Percentiles rank a stretch among this genome's conserved stretches.
Conservation (phyloP, 2,797 vertebrate species). For the Lepus oiostolus region DNA sequence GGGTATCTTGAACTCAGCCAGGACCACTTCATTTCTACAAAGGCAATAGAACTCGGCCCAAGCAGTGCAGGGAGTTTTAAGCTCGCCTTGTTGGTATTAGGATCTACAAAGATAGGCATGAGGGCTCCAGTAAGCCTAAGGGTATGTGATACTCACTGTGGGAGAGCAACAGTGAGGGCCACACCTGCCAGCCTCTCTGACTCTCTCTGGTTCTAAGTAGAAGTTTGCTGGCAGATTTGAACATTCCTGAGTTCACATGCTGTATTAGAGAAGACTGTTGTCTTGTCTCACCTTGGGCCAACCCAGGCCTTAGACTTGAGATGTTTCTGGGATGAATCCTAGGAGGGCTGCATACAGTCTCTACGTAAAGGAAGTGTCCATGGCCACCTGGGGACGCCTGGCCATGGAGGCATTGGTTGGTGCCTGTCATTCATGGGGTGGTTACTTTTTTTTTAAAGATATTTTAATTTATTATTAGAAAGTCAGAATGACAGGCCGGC, state of each 20-base stretch:
- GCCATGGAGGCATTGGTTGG: not conserved
- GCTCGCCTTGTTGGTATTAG: not conserved
- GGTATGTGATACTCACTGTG: not conserved
- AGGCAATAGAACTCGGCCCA: not conserved
- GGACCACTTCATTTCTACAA: constrained; percentile 22
- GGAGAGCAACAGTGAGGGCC: not conserved
- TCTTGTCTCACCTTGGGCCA: not conserved
- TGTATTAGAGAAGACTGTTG: not conserved
- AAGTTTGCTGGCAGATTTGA: not conserved
- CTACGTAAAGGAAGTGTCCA: not conserved
- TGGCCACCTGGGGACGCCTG: not conserved
- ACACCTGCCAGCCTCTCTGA: not conserved
- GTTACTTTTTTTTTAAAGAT: too few species aligned
- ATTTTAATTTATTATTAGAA: too few species aligned
- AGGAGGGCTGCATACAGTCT: not conserved
- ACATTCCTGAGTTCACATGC: not conserved
- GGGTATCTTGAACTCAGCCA: constrained; percentile 31
- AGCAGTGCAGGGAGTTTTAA: not conserved
- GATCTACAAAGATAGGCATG: constrained; percentile 10
- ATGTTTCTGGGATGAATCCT: not conserved
- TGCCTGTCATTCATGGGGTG: not conserved
- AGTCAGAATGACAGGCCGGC: too few species aligned
- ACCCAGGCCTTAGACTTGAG: not conserved
- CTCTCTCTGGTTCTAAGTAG: not conserved
- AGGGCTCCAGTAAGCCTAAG: constrained; percentile 2